Percentiles rank a stretch among this genome's conserved stretches.
These are phyloP conservation scores for Boulengeromyrus knoepffleri DNA, from an alignment of 2,113 vertebrate species.

Conservation along the genomic window DNA sequence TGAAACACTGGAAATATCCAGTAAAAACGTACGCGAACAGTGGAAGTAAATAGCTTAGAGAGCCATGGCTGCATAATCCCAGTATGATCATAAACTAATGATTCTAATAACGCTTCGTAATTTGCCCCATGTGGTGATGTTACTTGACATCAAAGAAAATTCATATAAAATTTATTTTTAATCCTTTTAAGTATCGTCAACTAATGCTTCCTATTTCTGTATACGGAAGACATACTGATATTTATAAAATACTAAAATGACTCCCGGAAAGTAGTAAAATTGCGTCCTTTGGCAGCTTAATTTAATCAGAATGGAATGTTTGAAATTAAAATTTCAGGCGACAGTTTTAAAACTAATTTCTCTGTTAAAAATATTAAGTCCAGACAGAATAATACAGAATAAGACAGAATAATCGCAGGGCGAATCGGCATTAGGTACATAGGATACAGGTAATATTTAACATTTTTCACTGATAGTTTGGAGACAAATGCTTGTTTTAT, in stretches of 20 bases:
- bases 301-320: background rate
- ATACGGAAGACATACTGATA: background rate
- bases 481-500: background rate
- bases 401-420: background rate
- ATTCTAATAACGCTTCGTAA: background rate
- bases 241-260: background rate
- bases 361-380: background rate
- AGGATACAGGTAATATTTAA: background rate
- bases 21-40: background rate
- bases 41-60: background rate
- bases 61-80: background rate
- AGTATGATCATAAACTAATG: background rate
- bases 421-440: background rate
- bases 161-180: background rate
- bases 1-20: background rate
- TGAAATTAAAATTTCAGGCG: background rate
- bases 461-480: background rate
- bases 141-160: constrained; percentile 3
- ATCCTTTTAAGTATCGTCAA: background rate
- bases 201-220: background rate
- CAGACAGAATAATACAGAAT: background rate
- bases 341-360: background rate
- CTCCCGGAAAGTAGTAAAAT: background rate
- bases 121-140: background rate
- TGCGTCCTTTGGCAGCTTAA: background rate